Base-by-base conservation (phyloP, 1,140 invertebrate species). In the Musca vetustissima region DNA sequence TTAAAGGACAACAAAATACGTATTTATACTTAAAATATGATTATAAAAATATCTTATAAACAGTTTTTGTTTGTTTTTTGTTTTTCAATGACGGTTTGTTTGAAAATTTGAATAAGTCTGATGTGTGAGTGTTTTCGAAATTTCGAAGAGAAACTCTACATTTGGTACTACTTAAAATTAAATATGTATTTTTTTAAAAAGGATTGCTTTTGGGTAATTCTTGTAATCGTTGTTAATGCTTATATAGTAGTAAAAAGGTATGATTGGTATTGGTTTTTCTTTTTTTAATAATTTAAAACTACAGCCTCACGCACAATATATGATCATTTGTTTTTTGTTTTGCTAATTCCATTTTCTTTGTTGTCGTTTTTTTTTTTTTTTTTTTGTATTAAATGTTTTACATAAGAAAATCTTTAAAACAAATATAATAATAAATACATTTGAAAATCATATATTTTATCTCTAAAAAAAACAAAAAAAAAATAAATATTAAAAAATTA, bases 201-300 rank as follows among this genome's bases (percentile, higher is more conserved):
- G 57, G 57, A 61, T 61, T 61, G 57, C 57, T 61, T 61, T 61
- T 61, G 57, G 57, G 57, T 61, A 61, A 61, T 61, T 61, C 57
- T 61, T 61, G 57, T 61, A 61, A 61, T 61, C 57, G 57, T 61
- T 61, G 57, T 61, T 61, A 61, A 61, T 61, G 57, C 57, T 61
- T 61, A 61, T 61, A 61, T 28, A 36, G 19, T 36, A 36, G 19
- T 61, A 61, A 43, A 57, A 61, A 61, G 57, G 57, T 61, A 61
- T 61, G 57, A 61, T 57, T 61, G 57, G 57, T 61, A 61, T 61
- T 36, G 28, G 17, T 36, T 59, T n/a, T n/a, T 57, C 24, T 11
- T 21, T 28, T 59, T 59, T 28, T 11, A 28, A 59, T 59, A n/a
- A n/a, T n/a, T n/a, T 61, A 36, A 61, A 61, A 61, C 57, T 61